Evolutionary conservation across 1,140 invertebrate genomes (phyloP).

Genomic region (Thaumatotibia leucotreta): DNA sequence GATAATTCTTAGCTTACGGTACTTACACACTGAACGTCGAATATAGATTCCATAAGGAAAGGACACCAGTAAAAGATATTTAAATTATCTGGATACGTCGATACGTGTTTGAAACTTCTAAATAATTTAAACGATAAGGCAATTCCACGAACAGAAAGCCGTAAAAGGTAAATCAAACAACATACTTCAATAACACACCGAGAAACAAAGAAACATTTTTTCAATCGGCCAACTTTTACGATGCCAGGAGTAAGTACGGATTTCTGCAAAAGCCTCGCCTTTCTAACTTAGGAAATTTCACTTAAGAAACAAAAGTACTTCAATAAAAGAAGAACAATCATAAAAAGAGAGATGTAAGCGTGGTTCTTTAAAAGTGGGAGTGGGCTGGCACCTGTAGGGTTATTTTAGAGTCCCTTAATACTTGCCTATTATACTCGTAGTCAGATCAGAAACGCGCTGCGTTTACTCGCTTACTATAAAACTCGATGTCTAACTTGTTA

Average conservation of each 20-base stretch:
- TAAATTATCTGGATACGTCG: not conserved
- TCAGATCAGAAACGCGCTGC: too few species aligned
- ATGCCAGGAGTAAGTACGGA: slow-evolving; percentile 59
- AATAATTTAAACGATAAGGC: not conserved
- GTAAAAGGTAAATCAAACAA: slow-evolving; percentile 26
- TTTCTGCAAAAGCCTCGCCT: slow-evolving; percentile 57
- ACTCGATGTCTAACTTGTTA: too few species aligned
- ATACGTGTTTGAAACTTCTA: not conserved
- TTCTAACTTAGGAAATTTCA: slow-evolving; percentile 67
- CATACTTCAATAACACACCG: slow-evolving; percentile 16
- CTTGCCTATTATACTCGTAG: too few species aligned
- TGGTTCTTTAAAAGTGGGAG: slow-evolving; percentile 43
- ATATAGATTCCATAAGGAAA: too few species aligned
- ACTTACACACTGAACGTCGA: too few species aligned
- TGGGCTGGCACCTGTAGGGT: slow-evolving; percentile 4
- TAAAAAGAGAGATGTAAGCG: slow-evolving; percentile 64
- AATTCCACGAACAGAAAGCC: slow-evolving; percentile 11
- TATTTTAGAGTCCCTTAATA: not conserved
- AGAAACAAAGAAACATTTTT: slow-evolving; percentile 45
- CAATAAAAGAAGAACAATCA: slow-evolving; percentile 74
- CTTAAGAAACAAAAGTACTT: slow-evolving; percentile 72
- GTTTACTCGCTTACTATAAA: too few species aligned
- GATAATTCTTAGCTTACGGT: too few species aligned
- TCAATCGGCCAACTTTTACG: slow-evolving; percentile 65
- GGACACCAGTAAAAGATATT: not conserved